A percentile compares a stretch with the other conserved stretches of the same genome.
Evolutionary conservation across 2,888 invertebrate genomes (phyloP).

Genomic region (Drosophila neotestacea): DNA sequence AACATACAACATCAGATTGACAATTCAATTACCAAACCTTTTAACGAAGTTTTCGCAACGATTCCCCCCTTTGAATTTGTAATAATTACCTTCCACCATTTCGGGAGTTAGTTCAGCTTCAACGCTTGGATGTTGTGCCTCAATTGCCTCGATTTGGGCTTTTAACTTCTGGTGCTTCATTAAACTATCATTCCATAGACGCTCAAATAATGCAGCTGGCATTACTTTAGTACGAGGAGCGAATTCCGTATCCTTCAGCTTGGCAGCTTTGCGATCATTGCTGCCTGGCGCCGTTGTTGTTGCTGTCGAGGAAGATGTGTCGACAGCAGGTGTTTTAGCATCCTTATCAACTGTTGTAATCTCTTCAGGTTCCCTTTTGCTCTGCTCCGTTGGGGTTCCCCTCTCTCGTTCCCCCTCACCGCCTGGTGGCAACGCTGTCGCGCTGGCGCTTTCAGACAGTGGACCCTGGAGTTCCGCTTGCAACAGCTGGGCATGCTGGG

Average conservation of each 20-base stretch:
- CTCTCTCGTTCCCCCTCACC: constrained; percentile 4
- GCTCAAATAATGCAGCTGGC: constrained; percentile 72
- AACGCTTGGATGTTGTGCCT: constrained; percentile 44
- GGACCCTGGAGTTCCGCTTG: constrained; percentile 77
- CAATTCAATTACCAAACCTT: too few relatives aligned
- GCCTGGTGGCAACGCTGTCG: constrained; percentile 27
- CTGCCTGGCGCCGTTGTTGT: constrained; percentile 46
- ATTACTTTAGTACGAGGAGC: constrained; percentile 65
- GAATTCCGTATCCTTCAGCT: constrained; percentile 61
- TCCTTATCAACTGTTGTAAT: constrained; percentile 57
- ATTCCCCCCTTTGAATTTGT: too few relatives aligned
- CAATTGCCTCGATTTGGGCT: constrained; percentile 74
- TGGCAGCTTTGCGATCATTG: constrained; percentile 65
- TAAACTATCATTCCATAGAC: constrained; percentile 73
- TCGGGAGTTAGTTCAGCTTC: constrained; percentile 82
- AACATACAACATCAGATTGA: too few relatives aligned
- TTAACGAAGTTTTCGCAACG: too few relatives aligned
- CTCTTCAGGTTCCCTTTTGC: constrained; percentile 41
- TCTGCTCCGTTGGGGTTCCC: constrained; percentile 13
- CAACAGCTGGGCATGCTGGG: constrained; percentile 42
- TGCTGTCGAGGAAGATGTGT: constrained; percentile 11
- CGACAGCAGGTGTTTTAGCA: constrained; percentile 5
- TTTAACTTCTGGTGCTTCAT: constrained; percentile 74
- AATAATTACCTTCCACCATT: constrained; percentile 86
- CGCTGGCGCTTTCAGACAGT: constrained; percentile 45